Evolutionary conservation across 2,888 invertebrate genomes (phyloP).

Genomic region (Altica lythri): DNA sequence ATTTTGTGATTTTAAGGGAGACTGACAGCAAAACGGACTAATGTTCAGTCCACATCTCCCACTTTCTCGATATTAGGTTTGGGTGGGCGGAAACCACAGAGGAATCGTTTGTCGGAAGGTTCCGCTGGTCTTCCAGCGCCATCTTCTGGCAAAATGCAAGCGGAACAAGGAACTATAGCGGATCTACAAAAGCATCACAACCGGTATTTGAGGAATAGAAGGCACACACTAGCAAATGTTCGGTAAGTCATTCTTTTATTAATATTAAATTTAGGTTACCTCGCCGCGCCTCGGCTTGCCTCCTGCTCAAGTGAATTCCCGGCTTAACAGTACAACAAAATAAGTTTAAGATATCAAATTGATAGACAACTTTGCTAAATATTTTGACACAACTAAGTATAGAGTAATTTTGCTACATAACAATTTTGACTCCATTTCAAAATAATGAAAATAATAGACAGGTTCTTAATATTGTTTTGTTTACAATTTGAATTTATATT

Average conservation of each 20-base stretch:
- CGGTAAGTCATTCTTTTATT: slow-evolving; percentile 68
- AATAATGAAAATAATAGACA: too few relatives aligned
- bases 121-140: slow-evolving; percentile 47
- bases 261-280: background rate
- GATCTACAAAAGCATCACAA: slow-evolving; percentile 89
- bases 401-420: too few relatives aligned
- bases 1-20: slow-evolving; percentile 10
- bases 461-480: too few relatives aligned
- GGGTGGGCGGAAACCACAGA: slow-evolving; percentile 61
- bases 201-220: slow-evolving; percentile 80
- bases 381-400: too few relatives aligned
- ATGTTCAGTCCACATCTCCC: slow-evolving; percentile 59
- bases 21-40: slow-evolving; percentile 24
- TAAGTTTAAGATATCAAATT: too few relatives aligned
- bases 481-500: too few relatives aligned
- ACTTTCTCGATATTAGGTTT: slow-evolving; percentile 64
- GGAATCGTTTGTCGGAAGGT: slow-evolving; percentile 41
- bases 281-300: too few relatives aligned
- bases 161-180: slow-evolving; percentile 89
- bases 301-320: too few relatives aligned
- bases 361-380: too few relatives aligned
- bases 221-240: slow-evolving; percentile 90
- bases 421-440: too few relatives aligned
- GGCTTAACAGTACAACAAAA: too few relatives aligned
- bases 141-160: slow-evolving; percentile 78